These are phyloP conservation scores for Neotoxoptera formosana DNA, from an alignment of 1,140 invertebrate genomes.

Conservation along the genomic window DNA sequence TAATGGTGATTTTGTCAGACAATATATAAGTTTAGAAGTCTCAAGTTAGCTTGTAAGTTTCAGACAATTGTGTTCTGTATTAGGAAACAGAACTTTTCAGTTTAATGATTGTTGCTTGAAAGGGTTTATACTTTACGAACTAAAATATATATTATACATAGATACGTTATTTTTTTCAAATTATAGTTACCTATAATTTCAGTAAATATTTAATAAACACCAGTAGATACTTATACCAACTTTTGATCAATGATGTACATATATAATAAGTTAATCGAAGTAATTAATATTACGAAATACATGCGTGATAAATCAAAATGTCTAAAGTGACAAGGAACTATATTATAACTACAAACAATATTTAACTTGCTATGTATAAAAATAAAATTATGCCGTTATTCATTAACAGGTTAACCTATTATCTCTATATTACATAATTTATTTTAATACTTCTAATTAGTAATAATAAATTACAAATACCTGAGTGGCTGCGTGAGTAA, in stretches of 20 bases:
- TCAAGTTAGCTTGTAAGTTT: neutral
- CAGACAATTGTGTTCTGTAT: neutral
- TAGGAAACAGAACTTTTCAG: neutral
- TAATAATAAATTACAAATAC: neutral
- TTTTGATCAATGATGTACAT: neutral
- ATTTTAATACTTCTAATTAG: neutral
- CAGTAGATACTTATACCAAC: neutral
- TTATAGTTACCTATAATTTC: neutral
- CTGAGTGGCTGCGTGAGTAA: neutral
- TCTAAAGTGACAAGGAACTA: neutral
- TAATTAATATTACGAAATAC: neutral
- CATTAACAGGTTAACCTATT: neutral
- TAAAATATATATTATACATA: neutral
- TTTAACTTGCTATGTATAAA: neutral
- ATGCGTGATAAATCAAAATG: neutral
- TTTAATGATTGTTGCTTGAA: neutral
- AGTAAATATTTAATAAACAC: constrained; percentile 5
- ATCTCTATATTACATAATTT: neutral
- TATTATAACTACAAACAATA: neutral
- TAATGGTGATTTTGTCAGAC: neutral
- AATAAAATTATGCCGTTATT: neutral
- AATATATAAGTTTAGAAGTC: neutral
- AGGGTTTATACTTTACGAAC: neutral
- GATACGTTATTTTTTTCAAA: neutral
- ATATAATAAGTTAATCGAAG: neutral